Percentiles rank a stretch among this genome's conserved stretches.
Evolutionary conservation across 2,113 vertebrate species (phyloP).

Genomic region (Pardalotus punctatus): DNA sequence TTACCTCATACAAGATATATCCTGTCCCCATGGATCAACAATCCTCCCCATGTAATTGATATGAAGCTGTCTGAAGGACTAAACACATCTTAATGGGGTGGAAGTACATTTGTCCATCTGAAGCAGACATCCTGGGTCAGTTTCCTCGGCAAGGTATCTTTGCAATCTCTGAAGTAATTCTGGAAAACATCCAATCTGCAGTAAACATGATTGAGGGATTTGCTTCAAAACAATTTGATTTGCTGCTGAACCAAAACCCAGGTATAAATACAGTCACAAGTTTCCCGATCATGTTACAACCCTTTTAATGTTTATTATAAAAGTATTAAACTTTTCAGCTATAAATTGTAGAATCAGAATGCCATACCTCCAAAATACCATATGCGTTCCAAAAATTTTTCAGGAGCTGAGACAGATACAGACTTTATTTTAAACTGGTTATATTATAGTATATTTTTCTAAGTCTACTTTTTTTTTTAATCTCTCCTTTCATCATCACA

Average conservation of each 20-base stretch:
- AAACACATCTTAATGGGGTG: accelerated
- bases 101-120: background rate
- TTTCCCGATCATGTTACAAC: background rate
- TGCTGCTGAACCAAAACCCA: background rate
- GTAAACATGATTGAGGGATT: background rate
- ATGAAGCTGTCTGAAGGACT: background rate
- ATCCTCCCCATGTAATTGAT: background rate
- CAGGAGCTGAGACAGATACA: background rate
- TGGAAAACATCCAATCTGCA: background rate
- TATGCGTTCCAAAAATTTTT: background rate
- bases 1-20: background rate
- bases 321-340: background rate
- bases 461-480: background rate
- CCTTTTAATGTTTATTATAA: background rate
- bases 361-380: background rate
- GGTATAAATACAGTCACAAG: background rate
- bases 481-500: background rate
- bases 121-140: background rate
- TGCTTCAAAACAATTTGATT: background rate
- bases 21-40: background rate
- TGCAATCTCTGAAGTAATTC: background rate
- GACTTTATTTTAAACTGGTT: background rate
- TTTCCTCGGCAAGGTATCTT: background rate
- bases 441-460: background rate
- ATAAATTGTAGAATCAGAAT: background rate